Evolutionary conservation across 1,140 invertebrate species (phyloP), one percentile per base, ranked within the genome.

Genomic region (Aphelenchoides besseyi): DNA sequence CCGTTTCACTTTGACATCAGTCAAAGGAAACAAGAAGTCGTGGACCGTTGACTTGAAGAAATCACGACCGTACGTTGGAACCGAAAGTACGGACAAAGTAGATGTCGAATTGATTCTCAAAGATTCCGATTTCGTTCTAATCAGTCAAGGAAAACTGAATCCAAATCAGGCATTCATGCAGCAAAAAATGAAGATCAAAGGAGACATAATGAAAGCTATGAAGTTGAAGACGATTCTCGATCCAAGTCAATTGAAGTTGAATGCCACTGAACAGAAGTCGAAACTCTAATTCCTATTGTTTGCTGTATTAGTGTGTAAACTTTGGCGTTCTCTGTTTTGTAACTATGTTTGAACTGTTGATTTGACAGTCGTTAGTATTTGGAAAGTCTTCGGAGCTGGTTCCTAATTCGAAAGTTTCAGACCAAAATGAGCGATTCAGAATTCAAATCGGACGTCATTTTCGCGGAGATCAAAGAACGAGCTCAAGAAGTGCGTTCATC

Each of bases 161-260:
- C 1, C 92, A 95, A 72, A 91, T 89, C 1, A 90, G 95, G 95
- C 95, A 5, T 98, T 97, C 86, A 96, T 97, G 89, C 93, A 96
- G 87, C 94, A 74, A 41, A 79, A 79, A 63, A 82, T 80, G 79
- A 80, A 79, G 54, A 82, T 77, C 18, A 73, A 67, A 37, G 75
- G 77, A 18, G 68, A 79, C 52, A 76, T 75, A 23, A 93, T 91
- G 0, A 86, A 96, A 8, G 94, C 94, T 2, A 92, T 97, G 91
- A 97, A 95, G 85, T 85, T 97, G 33, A 91, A 91, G 57, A 91
- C 95, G 77, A 86, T 88, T 36, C 82, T 83, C 33, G 80, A 83
- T 69, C 82, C 82, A 9, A 77, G 61, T n/a, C 82, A 79, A 69
- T 68, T 83, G 54, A 12, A 23, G n/a, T n/a, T n/a, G n/a, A n/a